Evolutionary conservation across 2,888 invertebrate genomes (phyloP), one percentile per base, ranked within the genome.

Genomic region (Andrena marginata): DNA sequence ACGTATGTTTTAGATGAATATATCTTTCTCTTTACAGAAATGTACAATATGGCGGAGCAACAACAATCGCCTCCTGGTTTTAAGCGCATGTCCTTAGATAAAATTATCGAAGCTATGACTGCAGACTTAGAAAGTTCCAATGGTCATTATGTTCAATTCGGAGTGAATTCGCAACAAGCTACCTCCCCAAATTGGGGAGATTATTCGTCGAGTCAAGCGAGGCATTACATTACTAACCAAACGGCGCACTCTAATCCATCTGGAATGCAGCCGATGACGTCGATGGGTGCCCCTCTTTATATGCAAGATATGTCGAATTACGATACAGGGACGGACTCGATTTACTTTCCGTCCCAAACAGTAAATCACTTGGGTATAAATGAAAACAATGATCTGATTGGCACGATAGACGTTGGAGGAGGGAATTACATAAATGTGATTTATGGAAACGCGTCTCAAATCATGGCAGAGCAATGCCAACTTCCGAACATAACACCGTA

Each of bases 101-200:
- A 96, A 91, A 95, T 96, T 79, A 95, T 96, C 76, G 95, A 95
- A 87, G 95, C 95, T 86, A 95, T 96, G 95, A 95, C 95, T 49
- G 95, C 95, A 20, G 95, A 96, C 91, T 94, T 95, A 83, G 95
- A 95, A 88, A 95, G 94, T 91, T 93, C 94, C n/a, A 95, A 95
- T 78, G 95, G 95, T 29, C 95, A 95, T 88, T 96, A 95, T 89
- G 94, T 95, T 59, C 95, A 95, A 78, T 94, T 96, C 80, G 95
- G 95, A 3, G 95, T 95, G 85, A 93, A 94, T 13, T 92, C 94
- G 23, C 94, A 85, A 88, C 93, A 89, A 87, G 80, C 91, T 8
- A 87, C 88, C 7, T 86, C 93, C 35, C 91, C 88, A 59, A 92
- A 87, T 73, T 94, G 94, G 94, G 86, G 90, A 5, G 93, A 94